Base-by-base conservation (phyloP, 2,888 invertebrate species). In the Ariolimax columbianus region DNA sequence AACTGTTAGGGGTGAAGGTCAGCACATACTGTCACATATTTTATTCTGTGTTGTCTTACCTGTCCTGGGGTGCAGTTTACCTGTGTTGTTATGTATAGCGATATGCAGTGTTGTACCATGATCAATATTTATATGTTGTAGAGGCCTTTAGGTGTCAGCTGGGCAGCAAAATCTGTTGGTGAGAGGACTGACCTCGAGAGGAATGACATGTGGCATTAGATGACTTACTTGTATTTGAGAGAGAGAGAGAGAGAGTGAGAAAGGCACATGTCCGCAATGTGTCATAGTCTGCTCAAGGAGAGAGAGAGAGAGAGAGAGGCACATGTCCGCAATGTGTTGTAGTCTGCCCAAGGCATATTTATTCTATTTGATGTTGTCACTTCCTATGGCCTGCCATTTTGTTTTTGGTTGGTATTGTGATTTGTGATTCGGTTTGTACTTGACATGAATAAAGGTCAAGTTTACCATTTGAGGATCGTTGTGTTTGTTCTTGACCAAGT, bases 371-470 rank as follows among this genome's bases (percentile, higher is more conserved):
- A 47, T 73, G 73, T 73, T 73, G 73, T 73, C 47, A 73, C 30
- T 73, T 73, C 14, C 30, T 40, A 47, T 73, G 73, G n/a, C 43
- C 43, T 47, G n/a, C 43, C 17, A 14, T n/a, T 30, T 73, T 73
- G 6, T n/a, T n/a, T 73, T 40, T 73, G 73, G 26, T 40, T 72
- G 40, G 11, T 47, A 26, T 73, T 73, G 43, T 73, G 14, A 43
- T 23, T 73, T 73, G 43, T 73, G 14, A 43, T 23, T 26, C n/a
- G 26, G 43, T 73, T 73, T 73, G 43, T 73, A 47, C 14, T 19
- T 73, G 43, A 73, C 73, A 73, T n/a, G 30, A 73, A 43, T 73
- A 73, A 73, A 73, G n/a, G 43, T 73, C 73, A 73, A n/a, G n/a
- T 23, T 63, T 14, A 63, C 3, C 26, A 63, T 4, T 63, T 63